Evolutionary conservation across 2,888 invertebrate species (phyloP).

Genomic region (Antheraea assamensis): DNA sequence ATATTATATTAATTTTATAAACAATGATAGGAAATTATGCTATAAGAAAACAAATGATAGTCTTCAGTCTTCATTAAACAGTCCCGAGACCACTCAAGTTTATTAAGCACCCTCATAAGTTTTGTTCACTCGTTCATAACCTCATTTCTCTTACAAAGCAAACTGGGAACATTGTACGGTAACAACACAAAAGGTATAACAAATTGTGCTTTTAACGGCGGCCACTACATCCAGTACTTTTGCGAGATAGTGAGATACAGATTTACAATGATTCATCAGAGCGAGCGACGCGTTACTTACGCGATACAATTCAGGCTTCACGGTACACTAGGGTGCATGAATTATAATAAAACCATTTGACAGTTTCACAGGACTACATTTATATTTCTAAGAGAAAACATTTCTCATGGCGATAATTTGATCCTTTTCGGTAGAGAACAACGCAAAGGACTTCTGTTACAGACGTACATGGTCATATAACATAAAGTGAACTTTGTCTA

Average conservation of each 20-base stretch:
- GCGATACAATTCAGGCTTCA: conserved; percentile 28
- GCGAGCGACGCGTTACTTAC: conserved; percentile 30
- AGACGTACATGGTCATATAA: too few relatives aligned
- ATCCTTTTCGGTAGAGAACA: too few relatives aligned
- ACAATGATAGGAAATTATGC: conserved; percentile 4
- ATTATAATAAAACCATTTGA: conserved; percentile 2
- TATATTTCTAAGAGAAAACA: too few relatives aligned
- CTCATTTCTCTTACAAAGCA: conserved; percentile 15
- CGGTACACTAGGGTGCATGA: conserved; percentile 25
- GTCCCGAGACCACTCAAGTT: conserved; percentile 16
- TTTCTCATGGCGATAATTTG: too few relatives aligned
- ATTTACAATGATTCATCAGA: conserved; percentile 37
- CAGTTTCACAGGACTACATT: not conserved
- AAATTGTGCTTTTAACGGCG: conserved; percentile 41
- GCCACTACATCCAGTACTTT: conserved; percentile 16
- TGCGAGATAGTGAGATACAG: conserved; percentile 24
- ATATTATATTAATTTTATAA: not conserved
- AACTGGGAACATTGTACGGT: conserved; percentile 13
- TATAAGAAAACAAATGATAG: not conserved
- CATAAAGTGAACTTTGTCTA: too few relatives aligned
- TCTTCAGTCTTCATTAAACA: conserved; percentile 8
- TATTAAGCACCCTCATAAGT: conserved; percentile 19
- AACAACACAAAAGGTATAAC: conserved; percentile 39
- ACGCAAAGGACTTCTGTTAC: too few relatives aligned
- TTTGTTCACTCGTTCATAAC: conserved; percentile 21